Percentiles rank a stretch among this genome's conserved stretches.
These are phyloP conservation scores for Lathamus discolor DNA, from an alignment of 2,113 vertebrate genomes.

Conservation along the genomic window DNA sequence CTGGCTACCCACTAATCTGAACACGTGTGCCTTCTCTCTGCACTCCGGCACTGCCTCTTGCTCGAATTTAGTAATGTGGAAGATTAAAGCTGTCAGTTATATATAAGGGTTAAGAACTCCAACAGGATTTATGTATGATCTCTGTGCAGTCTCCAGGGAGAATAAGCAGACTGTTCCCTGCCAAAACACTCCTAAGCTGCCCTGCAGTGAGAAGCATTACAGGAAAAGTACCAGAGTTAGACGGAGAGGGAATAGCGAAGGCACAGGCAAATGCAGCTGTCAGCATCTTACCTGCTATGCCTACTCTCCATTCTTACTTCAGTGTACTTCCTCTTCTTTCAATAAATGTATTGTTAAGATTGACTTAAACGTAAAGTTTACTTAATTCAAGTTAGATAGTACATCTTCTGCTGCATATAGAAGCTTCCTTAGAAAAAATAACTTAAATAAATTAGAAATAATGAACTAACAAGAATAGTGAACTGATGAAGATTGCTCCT, in stretches of 20 bases:
- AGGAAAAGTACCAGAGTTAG: constrained; percentile 34
- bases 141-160: constrained; percentile 58
- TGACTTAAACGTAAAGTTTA: neutral
- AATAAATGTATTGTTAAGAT: neutral
- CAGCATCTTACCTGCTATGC: neutral
- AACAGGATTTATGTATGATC: constrained; percentile 40
- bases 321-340: neutral
- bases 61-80: neutral
- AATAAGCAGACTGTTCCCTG: constrained; percentile 51
- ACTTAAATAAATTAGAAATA: neutral
- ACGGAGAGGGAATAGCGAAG: neutral
- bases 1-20: neutral
- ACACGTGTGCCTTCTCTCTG: neutral
- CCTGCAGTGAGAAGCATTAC: neutral
- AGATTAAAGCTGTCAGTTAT: constrained; percentile 1
- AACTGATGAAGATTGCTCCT: neutral
- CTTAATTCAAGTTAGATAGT: neutral
- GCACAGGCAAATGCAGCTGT: neutral
- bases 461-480: neutral
- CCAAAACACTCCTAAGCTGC: constrained; percentile 49
- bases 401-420: neutral
- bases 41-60: neutral
- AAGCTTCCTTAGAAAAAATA: neutral
- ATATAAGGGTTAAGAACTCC: constrained; percentile 52
- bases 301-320: neutral